Evolutionary conservation across 2,113 vertebrate species (phyloP).

Genomic region (Podiceps cristatus): DNA sequence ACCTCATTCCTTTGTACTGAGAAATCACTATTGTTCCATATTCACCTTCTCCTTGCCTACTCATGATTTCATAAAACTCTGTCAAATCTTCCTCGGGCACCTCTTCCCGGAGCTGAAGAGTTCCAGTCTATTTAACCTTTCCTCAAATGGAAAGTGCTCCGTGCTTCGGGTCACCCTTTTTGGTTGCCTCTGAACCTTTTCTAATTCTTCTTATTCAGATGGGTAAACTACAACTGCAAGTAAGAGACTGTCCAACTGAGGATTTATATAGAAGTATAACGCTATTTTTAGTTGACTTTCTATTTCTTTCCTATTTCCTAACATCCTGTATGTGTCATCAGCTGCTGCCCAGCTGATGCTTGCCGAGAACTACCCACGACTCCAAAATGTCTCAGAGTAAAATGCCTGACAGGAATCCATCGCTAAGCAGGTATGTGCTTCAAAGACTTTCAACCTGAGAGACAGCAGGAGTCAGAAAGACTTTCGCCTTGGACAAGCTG

Average conservation of each 20-base stretch:
- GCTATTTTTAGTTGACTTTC: neutral
- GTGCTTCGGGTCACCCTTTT: neutral
- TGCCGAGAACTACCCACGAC: neutral
- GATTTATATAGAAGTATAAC: neutral
- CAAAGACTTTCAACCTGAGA: neutral
- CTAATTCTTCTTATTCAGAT: neutral
- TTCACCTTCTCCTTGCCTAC: constrained; percentile 26
- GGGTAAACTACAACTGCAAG: neutral
- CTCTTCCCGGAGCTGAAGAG: neutral
- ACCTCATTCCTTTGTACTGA: constrained; percentile 30
- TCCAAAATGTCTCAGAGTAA: neutral
- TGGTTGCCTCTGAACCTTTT: neutral
- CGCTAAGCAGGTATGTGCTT: neutral
- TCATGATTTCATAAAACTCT: neutral
- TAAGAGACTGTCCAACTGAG: neutral
- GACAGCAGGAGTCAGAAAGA: neutral
- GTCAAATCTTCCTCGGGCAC: neutral
- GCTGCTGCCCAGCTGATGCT: neutral
- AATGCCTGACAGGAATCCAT: neutral
- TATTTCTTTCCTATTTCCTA: neutral
- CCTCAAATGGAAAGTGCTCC: rapidly evolving
- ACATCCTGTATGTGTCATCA: neutral
- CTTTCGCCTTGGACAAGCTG: neutral
- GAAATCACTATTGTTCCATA: neutral
- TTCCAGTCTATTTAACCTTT: neutral